These are phyloP conservation scores for Mormyrus lacerda DNA, from an alignment of 2,113 vertebrate species.

Conservation along the genomic window DNA sequence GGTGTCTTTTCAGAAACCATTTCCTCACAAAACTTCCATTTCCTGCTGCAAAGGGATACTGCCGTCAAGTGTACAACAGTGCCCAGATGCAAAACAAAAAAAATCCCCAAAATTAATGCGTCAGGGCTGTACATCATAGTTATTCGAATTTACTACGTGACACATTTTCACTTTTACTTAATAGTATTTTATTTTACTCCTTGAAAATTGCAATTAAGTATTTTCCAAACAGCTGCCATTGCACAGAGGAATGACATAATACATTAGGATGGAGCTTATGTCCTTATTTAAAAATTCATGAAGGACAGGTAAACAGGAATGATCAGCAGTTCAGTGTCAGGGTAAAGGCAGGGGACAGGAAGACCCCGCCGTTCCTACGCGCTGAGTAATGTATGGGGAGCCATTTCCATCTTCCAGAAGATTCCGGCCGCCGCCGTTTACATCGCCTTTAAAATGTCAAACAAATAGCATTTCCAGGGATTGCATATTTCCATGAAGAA, in stretches of 20 bases:
- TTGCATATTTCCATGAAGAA: conserved; percentile 2
- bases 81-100: neutral
- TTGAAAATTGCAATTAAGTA: neutral
- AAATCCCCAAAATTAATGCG: neutral
- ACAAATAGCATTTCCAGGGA: conserved; percentile 4
- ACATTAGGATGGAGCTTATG: neutral
- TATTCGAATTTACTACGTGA: neutral
- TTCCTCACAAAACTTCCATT: neutral
- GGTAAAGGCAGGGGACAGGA: neutral
- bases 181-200: neutral
- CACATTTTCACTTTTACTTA: conserved; percentile 4
- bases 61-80: neutral
- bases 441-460: conserved; percentile 8
- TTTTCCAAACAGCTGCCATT: neutral
- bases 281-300: neutral
- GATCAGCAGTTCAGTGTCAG: neutral
- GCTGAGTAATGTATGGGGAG: neutral
- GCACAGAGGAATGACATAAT: neutral
- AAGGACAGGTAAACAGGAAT: neutral
- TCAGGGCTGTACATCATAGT: neutral
- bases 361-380: neutral
- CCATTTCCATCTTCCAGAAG: neutral
- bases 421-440: neutral
- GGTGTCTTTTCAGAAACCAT: neutral
- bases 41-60: neutral